Evolutionary conservation across 2,797 vertebrate species (phyloP).

Genomic region (Oophaga sylvatica): DNA sequence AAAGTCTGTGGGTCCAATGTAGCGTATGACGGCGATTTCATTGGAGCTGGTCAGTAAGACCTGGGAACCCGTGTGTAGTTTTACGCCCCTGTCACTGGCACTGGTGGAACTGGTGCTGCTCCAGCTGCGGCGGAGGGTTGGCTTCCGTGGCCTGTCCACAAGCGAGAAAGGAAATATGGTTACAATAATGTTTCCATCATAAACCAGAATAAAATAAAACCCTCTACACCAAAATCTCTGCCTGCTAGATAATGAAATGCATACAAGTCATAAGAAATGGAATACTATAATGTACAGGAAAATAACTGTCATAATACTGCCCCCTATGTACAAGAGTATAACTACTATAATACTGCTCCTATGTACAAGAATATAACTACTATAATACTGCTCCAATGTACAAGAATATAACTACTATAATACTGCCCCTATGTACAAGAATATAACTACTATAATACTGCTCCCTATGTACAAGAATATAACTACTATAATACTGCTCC

Average conservation of each 20-base stretch:
- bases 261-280: not conserved
- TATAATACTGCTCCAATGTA: not conserved
- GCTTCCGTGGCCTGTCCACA: constrained; percentile 76
- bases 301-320: not conserved
- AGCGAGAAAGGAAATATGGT: not conserved
- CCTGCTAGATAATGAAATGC: too few relatives aligned
- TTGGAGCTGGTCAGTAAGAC: constrained; percentile 92
- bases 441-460: not conserved
- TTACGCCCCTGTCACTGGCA: constrained; percentile 67
- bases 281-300: not conserved
- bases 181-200: too few relatives aligned
- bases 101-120: constrained; percentile 68
- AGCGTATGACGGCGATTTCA: constrained; percentile 91
- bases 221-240: too few relatives aligned
- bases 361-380: not conserved
- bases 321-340: not conserved
- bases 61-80: constrained; percentile 88
- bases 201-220: too few relatives aligned
- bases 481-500: not conserved
- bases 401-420: not conserved
- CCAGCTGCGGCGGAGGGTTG: constrained; percentile 82
- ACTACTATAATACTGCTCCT: not conserved
- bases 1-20: constrained; percentile 89
- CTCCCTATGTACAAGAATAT: not conserved
- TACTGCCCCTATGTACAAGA: not conserved